Percentiles rank a stretch among this genome's conserved stretches.
These are phyloP conservation scores for Lepidochrysops patricia DNA, from an alignment of 2,888 invertebrate species.

Conservation along the genomic window DNA sequence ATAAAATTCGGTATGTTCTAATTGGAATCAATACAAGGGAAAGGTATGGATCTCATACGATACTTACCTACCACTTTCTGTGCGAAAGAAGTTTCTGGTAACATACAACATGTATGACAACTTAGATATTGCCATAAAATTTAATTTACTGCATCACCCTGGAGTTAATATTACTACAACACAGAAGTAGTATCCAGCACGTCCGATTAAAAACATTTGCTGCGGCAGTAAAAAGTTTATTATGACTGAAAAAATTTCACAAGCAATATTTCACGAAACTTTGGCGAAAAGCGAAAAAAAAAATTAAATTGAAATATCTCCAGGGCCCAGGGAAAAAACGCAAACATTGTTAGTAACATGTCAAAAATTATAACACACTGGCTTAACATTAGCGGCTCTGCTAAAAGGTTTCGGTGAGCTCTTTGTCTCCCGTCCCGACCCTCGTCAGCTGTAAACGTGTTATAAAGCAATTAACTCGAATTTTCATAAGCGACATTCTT, in stretches of 20 bases:
- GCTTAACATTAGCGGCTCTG: conserved; percentile 36
- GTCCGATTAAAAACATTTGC: background rate
- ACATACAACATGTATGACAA: too few species aligned
- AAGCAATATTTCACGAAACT: background rate
- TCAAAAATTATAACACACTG: conserved; percentile 38
- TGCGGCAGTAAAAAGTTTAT: background rate
- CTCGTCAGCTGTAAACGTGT: conserved; percentile 56
- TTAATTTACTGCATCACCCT: background rate
- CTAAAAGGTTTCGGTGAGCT: conserved; percentile 46
- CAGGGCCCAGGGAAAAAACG: conserved; percentile 1
- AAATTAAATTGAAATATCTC: background rate
- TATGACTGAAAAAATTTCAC: background rate
- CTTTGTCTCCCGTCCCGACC: conserved; percentile 49
- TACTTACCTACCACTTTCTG: too few species aligned
- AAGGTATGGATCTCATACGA: too few species aligned
- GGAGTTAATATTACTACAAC: background rate
- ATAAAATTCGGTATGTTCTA: too few species aligned
- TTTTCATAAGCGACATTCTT: conserved; percentile 27
- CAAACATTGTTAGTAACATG: conserved; percentile 26
- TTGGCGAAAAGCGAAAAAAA: background rate
- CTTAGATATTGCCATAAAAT: too few species aligned
- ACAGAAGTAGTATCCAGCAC: background rate
- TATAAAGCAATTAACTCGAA: conserved; percentile 47
- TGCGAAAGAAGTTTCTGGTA: too few species aligned
- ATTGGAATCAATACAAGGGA: too few species aligned